A percentile compares a stretch with the other conserved stretches of the same genome.
These are phyloP conservation scores for Plagodis pulveraria DNA, from an alignment of 2,888 invertebrate genomes.

Conservation along the genomic window DNA sequence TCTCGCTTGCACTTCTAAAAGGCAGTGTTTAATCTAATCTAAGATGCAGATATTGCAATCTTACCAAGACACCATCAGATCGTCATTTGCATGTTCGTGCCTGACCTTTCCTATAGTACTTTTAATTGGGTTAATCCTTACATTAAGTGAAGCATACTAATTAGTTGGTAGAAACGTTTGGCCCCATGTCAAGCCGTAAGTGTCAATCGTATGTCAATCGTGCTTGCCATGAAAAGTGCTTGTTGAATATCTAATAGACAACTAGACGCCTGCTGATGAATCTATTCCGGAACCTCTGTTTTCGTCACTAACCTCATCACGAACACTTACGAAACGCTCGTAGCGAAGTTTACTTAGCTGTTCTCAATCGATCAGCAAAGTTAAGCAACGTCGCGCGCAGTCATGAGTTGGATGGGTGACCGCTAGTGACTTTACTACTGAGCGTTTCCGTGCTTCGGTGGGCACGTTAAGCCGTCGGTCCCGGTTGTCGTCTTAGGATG, in stretches of 20 bases:
- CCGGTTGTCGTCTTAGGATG: too few species aligned
- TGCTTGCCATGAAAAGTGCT: constrained; percentile 34
- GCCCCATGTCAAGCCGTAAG: constrained; percentile 39
- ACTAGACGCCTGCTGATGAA: constrained; percentile 32
- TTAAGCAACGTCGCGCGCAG: too few species aligned
- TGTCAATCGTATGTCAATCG: constrained; percentile 33
- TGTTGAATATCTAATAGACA: constrained; percentile 33
- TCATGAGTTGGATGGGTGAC: too few species aligned
- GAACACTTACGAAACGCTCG: too few species aligned
- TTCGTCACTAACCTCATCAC: constrained; percentile 3
- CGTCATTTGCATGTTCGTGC: constrained; percentile 23
- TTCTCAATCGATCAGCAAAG: too few species aligned
- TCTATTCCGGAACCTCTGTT: constrained; percentile 27
- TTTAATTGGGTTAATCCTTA: constrained; percentile 37
- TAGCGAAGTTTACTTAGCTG: too few species aligned
- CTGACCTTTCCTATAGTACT: constrained; percentile 30
- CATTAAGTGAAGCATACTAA: constrained; percentile 35
- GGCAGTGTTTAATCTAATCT: neutral
- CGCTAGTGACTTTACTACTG: too few species aligned
- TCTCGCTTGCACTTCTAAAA: too few species aligned
- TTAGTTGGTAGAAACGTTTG: constrained; percentile 39
- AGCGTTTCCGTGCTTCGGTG: too few species aligned
- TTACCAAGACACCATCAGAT: constrained; percentile 2
- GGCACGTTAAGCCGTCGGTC: too few species aligned
- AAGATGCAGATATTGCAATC: neutral